Percentiles rank a stretch among this genome's conserved stretches.
Evolutionary conservation across 2,113 vertebrate species (phyloP).

Genomic region (Arothron firmamentum): DNA sequence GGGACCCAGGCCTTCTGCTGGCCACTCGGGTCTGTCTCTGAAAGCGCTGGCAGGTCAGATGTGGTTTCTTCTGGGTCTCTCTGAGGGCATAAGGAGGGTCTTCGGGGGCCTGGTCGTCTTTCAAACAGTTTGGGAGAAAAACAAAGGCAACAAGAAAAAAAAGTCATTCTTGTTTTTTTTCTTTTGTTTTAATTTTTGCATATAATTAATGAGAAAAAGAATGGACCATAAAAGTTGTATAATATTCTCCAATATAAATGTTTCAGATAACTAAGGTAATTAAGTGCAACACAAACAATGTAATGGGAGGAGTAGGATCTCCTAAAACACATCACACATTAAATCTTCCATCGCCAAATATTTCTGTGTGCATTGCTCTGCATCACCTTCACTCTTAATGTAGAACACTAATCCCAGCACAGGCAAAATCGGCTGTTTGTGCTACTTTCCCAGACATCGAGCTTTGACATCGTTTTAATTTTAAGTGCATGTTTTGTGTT

Average conservation of each 20-base stretch:
- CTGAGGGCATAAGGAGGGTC: constrained; percentile 24
- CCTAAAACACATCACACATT: background rate
- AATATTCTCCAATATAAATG: no score
- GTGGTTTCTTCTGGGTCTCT: constrained; percentile 39
- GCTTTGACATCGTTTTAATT: background rate
- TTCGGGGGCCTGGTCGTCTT: constrained; percentile 49
- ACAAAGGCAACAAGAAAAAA: constrained; percentile 16
- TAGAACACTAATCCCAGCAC: no score
- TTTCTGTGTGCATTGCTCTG: no score
- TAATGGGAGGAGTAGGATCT: background rate
- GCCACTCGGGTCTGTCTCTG: constrained; percentile 14
- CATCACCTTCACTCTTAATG: no score
- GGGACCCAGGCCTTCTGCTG: constrained; percentile 45
- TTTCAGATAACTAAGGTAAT: no score
- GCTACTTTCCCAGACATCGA: background rate
- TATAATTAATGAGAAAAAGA: no score
- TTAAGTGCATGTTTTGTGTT: background rate
- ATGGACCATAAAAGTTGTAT: no score
- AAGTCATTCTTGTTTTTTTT: no score
- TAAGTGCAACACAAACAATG: no score
- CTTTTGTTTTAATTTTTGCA: no score
- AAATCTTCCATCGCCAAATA: no score
- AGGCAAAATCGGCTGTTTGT: background rate
- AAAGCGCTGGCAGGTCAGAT: constrained; percentile 44
- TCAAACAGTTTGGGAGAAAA: constrained; percentile 23